phyloP scores from a whole-genome alignment of 2,113 vertebrate genomes.

The Carettochelys insculpta region DNA sequence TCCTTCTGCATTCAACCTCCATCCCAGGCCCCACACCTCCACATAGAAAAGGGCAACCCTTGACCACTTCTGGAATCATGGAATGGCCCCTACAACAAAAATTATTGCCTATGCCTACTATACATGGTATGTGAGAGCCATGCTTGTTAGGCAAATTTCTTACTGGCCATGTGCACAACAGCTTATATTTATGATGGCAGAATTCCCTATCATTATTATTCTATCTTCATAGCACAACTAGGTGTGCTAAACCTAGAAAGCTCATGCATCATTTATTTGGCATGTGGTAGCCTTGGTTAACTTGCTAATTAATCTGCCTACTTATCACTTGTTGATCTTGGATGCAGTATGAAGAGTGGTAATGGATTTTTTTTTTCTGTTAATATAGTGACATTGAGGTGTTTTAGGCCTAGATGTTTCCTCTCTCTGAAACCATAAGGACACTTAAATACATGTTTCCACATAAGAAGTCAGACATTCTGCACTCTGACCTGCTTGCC shows the following conservation, averaged over 20 bases:
- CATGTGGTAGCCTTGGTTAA: neutral
- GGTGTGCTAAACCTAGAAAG: neutral
- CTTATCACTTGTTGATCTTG: neutral
- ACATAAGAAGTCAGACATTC: neutral
- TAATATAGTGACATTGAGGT: neutral
- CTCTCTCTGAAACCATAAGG: neutral
- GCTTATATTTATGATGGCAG: neutral
- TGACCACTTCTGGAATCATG: too few species aligned
- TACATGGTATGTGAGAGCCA: neutral
- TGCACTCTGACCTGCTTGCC: neutral
- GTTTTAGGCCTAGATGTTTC: neutral
- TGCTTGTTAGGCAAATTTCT: neutral
- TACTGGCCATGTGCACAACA: accelerated
- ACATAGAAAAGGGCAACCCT: too few species aligned
- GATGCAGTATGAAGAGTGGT: neutral
- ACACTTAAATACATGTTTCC: neutral
- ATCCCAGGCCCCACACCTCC: too few species aligned
- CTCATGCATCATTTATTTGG: accelerated
- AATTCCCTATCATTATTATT: neutral
- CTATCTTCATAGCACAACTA: neutral
- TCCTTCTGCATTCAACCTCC: too few species aligned
- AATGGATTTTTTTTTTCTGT: neutral
- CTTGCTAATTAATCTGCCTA: neutral
- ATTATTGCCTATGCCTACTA: too few species aligned
- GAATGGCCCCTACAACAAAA: too few species aligned